Base-by-base conservation (phyloP, 1,140 invertebrate species). In the Hylaeus anthracinus region DNA sequence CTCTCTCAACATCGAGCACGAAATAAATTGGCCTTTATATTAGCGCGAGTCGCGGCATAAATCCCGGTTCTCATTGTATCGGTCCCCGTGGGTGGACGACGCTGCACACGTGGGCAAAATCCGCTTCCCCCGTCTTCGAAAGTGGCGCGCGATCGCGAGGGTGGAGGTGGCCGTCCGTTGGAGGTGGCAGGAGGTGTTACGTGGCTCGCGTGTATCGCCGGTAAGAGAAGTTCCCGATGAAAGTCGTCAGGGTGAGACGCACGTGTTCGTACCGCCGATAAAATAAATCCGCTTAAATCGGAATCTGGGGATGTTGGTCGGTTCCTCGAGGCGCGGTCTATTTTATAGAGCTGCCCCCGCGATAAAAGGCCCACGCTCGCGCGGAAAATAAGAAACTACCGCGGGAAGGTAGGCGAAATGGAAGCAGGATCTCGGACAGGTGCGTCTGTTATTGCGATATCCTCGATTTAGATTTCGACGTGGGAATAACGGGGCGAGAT, bases 1-100 rank as follows among this genome's bases (percentile, higher is more conserved):
- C 71, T 61, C 65, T 51, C 65, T 37, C 55, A 63, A 67, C 66
- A 66, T 70, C 79, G 69, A 48, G 66, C 80, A 83, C 83, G 82
- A 88, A 88, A 90, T 91, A 91, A 91, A 90, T 90, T 91, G 89
- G 88, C 80, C 87, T 90, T 90, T 90, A 91, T 91, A 92, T 90
- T 90, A 90, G 88, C 88, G 86, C 88, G 81, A 89, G 88, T 88
- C 82, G 85, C 85, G 84, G 83, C 86, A 91, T 92, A 92, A 92
- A 92, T 92, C 90, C 85, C 75, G 72, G 63, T 66, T 79, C 84
- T 92, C 90, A 89, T 91, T 91, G 91, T 92, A 89, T 91, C 90
- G 88, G 84, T 72, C 82, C 64, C 82, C 86, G 90, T 90, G 84
- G 90, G 90, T 89, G 90, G 88, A 89, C 83, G 78, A 78, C 74